Base-by-base conservation (phyloP, 2,888 invertebrate species). In the Trisateles emortualis region DNA sequence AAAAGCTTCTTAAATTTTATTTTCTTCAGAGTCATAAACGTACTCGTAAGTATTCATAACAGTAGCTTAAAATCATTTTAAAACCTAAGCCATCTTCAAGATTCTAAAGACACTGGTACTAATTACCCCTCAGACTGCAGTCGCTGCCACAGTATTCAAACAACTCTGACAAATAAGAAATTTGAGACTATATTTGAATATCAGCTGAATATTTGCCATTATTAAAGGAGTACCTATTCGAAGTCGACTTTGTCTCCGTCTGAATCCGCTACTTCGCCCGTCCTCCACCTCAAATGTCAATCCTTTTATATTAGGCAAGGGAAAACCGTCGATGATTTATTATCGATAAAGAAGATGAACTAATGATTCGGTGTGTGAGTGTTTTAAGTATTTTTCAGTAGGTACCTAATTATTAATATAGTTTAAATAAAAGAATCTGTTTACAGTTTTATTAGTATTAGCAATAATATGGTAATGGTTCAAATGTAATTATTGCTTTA, bases 211-310 rank as follows among this genome's bases (percentile, higher is more conserved):
- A 84, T 85, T 87, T 83, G 84, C 83, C 80, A 84, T 84, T 84
- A 86, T 78, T 81, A 83, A 79, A 83, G 78, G 74, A 78, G 81
- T 79, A 83, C 68, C 72, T 71, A 74, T 83, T 78, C 78, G 69
- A 65, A 76, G 78, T 68, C 78, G 79, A 84, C 87, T 90, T 91
- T 88, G 89, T 89, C 89, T 88, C 64, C 19, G 54, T 78, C 76
- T 85, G 84, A 86, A 92, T 92, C 90, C 90, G 84, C 84, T 87
- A 83, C 87, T 88, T 81, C 86, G 82, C 81, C 82, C 83, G 85
- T 81, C 74, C 79, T 82, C 80, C 76, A 76, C 76, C 79, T 90
- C 88, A 86, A 90, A 90, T 81, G 87, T 90, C 92, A 92, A 92
- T 92, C 92, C 92, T 91, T 92, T 92, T 91, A 92, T 74, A 77